phyloP scores from a whole-genome alignment of 2,113 vertebrate species.

The Cephalopholis sonnerati region DNA sequence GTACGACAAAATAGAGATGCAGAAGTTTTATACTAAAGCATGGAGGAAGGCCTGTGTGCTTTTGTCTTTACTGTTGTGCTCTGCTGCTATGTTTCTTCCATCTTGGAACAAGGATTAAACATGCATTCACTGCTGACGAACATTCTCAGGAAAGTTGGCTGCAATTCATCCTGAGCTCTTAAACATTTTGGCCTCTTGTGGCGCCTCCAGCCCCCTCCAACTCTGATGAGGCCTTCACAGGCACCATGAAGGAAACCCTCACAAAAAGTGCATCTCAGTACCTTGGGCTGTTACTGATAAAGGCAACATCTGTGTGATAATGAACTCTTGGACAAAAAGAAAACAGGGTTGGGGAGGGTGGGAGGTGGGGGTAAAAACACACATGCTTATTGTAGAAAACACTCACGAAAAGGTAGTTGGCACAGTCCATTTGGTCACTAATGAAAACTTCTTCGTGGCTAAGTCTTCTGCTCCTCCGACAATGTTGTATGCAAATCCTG shows the following conservation, averaged over 20 bases:
- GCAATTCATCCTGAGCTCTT: conserved; percentile 36
- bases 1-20: background rate
- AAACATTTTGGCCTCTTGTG: conserved; percentile 26
- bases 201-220: conserved; percentile 53
- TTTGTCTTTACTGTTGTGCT: conserved; percentile 53
- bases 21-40: background rate
- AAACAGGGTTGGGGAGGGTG: background rate
- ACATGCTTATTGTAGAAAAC: conserved; percentile 76
- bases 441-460: conserved; percentile 80
- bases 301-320: conserved; percentile 78
- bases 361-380: conserved; percentile 48
- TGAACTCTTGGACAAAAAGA: conserved; percentile 33
- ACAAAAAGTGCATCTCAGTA: conserved; percentile 80
- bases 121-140: conserved; percentile 9
- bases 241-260: conserved; percentile 44
- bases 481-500: conserved; percentile 40
- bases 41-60: conserved; percentile 54
- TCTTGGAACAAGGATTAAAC: conserved; percentile 10
- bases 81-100: conserved; percentile 2
- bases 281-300: conserved; percentile 70
- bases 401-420: conserved; percentile 81
- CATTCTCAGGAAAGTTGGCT: conserved; percentile 61
- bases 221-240: conserved; percentile 64
- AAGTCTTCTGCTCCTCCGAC: conserved; percentile 65
- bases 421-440: conserved; percentile 89